Evolutionary conservation across 2,888 invertebrate genomes (phyloP), one percentile per base, ranked within the genome.

Genomic region (Mesodorylaimus sp.): DNA sequence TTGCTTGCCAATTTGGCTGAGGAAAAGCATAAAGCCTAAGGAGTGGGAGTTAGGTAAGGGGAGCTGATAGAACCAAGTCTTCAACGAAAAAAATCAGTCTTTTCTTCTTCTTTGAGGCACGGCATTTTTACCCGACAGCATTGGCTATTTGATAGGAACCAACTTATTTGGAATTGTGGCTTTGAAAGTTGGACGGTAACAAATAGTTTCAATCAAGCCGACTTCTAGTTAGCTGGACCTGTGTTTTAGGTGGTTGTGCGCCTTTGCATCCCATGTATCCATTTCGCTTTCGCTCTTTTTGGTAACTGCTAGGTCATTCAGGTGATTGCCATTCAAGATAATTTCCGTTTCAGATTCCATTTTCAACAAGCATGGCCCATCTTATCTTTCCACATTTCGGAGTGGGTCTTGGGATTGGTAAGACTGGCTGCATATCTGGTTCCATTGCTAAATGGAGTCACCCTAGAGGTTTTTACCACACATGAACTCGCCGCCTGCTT

Each of bases 81-180:
- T 7, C 21, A 21, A 39, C 10, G 21, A 19, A 13, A 39, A 39
- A 39, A 5, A 26, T 23, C 13, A 50, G n/a, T 50, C 10, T 37
- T n/a, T n/a, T n/a, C n/a, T n/a, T n/a, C n/a, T n/a, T n/a, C 19
- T 50, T 49, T 24, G 80, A 60, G 84, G 84, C 2, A 78, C 80
- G 0, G 81, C 83, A 3, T 85, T 85, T 61, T 78, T 85, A 53
- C 84, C 85, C 0, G 85, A 85, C 66, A 84, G 83, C 58, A 61
- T 84, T 29, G 84, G 84, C 0, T 85, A 84, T 62, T 74, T 84
- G 53, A 67, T 84, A 38, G 84, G 83, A 26, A 83, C 83, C 0
- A 82, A 83, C 66, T 78, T 78, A 58, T 80, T 83, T 61, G 82
- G 82, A 3, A 68, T 74, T 41, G 66, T 78, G 26, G 77, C 80